Percentiles rank a stretch among this genome's conserved stretches.
These are phyloP conservation scores for Atrichornis clamosus DNA, from an alignment of 2,113 vertebrate genomes.

Conservation along the genomic window DNA sequence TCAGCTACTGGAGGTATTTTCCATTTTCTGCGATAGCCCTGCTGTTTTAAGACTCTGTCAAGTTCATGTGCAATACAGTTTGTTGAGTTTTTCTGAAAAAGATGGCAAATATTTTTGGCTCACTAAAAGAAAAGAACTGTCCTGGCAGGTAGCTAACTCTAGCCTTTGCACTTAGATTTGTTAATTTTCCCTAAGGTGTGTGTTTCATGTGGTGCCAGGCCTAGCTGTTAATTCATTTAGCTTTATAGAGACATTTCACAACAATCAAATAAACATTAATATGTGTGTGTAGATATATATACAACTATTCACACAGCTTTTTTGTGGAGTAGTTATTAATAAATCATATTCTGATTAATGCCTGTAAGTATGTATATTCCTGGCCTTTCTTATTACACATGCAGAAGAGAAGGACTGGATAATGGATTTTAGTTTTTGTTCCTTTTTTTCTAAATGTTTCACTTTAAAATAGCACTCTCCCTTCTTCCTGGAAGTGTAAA, in stretches of 20 bases:
- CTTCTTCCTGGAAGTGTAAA: background rate
- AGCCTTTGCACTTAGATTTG: background rate
- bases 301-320: background rate
- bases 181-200: background rate
- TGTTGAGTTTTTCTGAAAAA: background rate
- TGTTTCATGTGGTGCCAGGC: background rate
- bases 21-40: background rate
- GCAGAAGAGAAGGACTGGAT: background rate
- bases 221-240: background rate
- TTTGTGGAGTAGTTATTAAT: background rate
- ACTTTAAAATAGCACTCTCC: background rate
- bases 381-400: background rate
- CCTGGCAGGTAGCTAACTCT: background rate
- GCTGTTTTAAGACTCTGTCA: background rate
- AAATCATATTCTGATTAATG: background rate
- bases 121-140: background rate
- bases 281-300: background rate
- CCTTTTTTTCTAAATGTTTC: background rate
- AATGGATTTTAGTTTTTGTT: background rate
- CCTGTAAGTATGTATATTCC: background rate
- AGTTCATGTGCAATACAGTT: background rate
- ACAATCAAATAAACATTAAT: background rate
- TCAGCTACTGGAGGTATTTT: slow-evolving; percentile 1
- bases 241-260: background rate
- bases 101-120: background rate